Evolutionary conservation across 2,888 invertebrate genomes (phyloP).

Genomic region (Athalia rosae): DNA sequence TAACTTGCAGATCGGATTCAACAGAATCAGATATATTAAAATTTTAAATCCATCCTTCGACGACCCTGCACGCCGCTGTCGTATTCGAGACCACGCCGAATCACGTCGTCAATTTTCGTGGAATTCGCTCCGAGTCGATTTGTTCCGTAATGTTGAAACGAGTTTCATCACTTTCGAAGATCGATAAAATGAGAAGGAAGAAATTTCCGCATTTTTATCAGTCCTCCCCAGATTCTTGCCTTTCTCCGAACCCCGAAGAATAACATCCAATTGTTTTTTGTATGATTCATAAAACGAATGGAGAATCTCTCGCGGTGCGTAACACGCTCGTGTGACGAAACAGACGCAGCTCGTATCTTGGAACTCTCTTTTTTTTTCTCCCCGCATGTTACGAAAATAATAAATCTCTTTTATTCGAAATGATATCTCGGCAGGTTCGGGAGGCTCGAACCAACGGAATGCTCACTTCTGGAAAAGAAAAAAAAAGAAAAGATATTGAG

Average conservation of each 20-base stretch:
- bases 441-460: neutral
- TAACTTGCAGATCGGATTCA: conserved; percentile 40
- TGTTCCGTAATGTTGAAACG: no score
- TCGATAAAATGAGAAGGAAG: no score
- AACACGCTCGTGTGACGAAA: no score
- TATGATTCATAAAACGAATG: no score
- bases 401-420: neutral
- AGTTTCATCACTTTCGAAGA: no score
- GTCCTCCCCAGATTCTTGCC: no score
- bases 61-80: neutral
- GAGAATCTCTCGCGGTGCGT: no score
- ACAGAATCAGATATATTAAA: conserved; percentile 33
- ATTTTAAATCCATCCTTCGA: conserved; percentile 25
- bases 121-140: no score
- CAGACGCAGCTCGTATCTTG: neutral
- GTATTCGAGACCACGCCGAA: neutral
- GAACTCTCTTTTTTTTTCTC: no score
- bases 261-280: no score
- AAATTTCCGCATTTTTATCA: no score
- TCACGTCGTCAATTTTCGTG: neutral
- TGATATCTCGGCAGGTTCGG: neutral
- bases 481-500: neutral
- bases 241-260: no score
- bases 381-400: neutral
- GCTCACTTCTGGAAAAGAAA: neutral